Percentiles rank a stretch among this genome's conserved stretches.
Conservation (phyloP, 1,140 invertebrate species). For the Nephotettix cincticeps region DNA sequence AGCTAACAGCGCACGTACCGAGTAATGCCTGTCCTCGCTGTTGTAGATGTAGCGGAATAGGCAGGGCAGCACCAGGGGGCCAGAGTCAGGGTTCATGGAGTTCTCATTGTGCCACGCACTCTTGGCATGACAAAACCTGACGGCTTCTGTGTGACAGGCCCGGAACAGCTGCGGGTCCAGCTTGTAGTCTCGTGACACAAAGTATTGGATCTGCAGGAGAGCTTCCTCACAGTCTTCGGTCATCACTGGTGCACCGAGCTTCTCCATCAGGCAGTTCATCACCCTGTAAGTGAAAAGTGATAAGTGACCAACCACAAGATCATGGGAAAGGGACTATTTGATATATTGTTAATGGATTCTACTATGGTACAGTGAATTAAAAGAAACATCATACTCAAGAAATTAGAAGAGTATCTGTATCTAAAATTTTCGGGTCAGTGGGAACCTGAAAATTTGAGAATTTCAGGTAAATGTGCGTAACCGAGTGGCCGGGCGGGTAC, state of each 20-base stretch:
- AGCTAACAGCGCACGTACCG: background rate
- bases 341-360: too few species aligned
- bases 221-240: constrained; percentile 85
- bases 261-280: constrained; percentile 92
- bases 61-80: constrained; percentile 86
- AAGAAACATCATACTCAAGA: too few species aligned
- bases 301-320: too few species aligned
- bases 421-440: too few species aligned
- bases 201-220: constrained; percentile 95
- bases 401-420: too few species aligned
- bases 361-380: too few species aligned
- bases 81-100: constrained; percentile 66
- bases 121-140: constrained; percentile 75
- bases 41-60: constrained; percentile 85
- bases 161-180: constrained; percentile 87
- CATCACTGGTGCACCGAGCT: constrained; percentile 84
- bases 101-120: constrained; percentile 71
- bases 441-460: too few species aligned
- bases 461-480: too few species aligned
- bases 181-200: constrained; percentile 91
- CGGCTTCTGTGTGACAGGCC: constrained; percentile 85
- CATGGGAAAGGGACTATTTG: too few species aligned
- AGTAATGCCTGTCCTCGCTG: constrained; percentile 42
- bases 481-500: too few species aligned
- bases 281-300: constrained; percentile 68